Evolutionary conservation across 2,113 vertebrate genomes (phyloP).

Genomic region (Passer montanus): DNA sequence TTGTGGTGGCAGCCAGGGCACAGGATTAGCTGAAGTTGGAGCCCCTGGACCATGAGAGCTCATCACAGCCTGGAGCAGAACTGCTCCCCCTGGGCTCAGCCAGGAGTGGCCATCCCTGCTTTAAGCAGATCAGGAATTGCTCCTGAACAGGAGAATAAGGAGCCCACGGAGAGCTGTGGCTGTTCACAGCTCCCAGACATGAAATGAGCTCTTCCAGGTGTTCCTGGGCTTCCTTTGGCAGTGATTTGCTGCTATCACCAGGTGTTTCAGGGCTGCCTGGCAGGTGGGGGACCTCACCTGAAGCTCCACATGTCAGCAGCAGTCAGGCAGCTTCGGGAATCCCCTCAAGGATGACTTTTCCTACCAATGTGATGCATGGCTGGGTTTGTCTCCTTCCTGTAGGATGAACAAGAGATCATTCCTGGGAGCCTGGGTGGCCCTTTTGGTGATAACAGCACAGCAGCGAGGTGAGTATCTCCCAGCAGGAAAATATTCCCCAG

Average conservation of each 20-base stretch:
- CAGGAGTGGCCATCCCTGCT: neutral
- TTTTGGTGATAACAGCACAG: conserved; percentile 61
- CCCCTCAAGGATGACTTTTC: neutral
- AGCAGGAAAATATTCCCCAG: neutral
- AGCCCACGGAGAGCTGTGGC: accelerated
- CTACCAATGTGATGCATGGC: conserved; percentile 2
- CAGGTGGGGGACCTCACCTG: neutral
- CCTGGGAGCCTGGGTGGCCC: conserved; percentile 75
- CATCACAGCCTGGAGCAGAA: neutral
- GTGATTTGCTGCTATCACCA: neutral
- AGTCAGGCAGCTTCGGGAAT: neutral
- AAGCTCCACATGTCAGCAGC: neutral
- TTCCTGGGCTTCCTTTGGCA: neutral
- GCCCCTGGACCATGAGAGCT: neutral
- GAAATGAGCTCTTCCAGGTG: neutral
- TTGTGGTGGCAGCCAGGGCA: neutral
- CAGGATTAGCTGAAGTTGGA: neutral
- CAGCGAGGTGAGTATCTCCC: conserved; percentile 73
- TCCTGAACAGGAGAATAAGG: neutral
- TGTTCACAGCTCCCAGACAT: neutral
- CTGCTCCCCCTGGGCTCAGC: neutral
- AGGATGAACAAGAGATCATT: conserved; percentile 78
- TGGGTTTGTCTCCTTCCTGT: conserved; percentile 20
- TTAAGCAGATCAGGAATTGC: neutral
- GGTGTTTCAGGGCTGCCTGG: neutral